Evolutionary conservation across 2,888 invertebrate genomes (phyloP).

Genomic region (Glyphotaelius pellucidus): DNA sequence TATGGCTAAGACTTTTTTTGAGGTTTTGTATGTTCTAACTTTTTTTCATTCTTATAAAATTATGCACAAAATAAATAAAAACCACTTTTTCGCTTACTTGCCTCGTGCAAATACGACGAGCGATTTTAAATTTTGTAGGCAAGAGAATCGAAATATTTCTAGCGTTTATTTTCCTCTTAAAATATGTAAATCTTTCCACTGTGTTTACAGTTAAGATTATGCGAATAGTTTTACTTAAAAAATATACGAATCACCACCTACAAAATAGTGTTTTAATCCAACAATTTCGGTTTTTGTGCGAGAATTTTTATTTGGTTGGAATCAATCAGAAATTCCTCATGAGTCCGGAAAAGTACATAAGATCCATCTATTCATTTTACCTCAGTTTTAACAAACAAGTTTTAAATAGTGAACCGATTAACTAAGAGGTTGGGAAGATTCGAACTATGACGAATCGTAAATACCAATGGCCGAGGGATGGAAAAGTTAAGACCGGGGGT

Average conservation of each 20-base stretch:
- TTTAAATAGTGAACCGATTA: not conserved
- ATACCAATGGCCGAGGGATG: not conserved
- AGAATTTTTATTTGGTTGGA: not conserved
- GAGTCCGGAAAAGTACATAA: not conserved
- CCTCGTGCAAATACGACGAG: too few relatives aligned
- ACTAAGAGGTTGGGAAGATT: too few relatives aligned
- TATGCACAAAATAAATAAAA: too few relatives aligned
- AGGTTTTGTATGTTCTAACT: too few relatives aligned
- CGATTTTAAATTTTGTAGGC: too few relatives aligned
- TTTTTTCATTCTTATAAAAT: too few relatives aligned
- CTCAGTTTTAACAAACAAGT: not conserved
- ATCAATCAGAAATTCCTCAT: not conserved
- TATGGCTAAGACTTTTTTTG: too few relatives aligned
- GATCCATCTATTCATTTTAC: not conserved
- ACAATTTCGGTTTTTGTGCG: not conserved
- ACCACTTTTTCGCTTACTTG: too few relatives aligned
- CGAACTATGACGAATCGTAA: not conserved
- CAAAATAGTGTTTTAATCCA: slow-evolving; percentile 38
- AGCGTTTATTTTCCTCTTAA: slow-evolving; percentile 17
- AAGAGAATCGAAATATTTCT: too few relatives aligned
- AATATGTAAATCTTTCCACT: slow-evolving; percentile 32
- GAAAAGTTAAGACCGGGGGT: not conserved
- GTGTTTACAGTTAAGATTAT: slow-evolving; percentile 40
- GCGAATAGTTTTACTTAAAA: slow-evolving; percentile 39
- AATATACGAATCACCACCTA: slow-evolving; percentile 12